These are phyloP conservation scores for Mythimna impura DNA, from an alignment of 2,888 invertebrate genomes.

Conservation along the genomic window DNA sequence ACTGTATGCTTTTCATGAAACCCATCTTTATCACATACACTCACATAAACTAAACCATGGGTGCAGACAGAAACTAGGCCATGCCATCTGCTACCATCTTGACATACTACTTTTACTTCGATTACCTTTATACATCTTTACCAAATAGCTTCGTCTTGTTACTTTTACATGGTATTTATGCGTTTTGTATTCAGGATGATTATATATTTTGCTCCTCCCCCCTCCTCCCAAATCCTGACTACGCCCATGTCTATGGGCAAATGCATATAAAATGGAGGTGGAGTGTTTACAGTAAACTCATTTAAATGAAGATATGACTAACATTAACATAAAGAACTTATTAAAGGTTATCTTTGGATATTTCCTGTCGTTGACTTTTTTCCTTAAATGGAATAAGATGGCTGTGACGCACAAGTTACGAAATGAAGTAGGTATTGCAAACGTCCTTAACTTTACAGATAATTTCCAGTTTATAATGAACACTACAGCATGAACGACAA, in stretches of 20 bases:
- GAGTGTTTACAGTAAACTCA: slow-evolving; percentile 14
- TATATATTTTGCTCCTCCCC: slow-evolving; percentile 61
- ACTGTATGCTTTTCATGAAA: neutral
- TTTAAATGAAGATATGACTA: neutral
- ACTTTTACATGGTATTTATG: slow-evolving; percentile 40
- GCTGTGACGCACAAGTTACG: no score
- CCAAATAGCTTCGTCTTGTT: neutral
- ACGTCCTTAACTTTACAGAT: no score
- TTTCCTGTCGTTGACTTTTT: no score
- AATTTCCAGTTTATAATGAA: no score
- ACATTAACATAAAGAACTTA: neutral
- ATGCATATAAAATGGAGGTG: slow-evolving; percentile 46
- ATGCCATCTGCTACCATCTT: neutral
- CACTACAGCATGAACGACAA: neutral
- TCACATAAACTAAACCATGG: neutral
- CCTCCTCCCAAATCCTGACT: slow-evolving; percentile 51
- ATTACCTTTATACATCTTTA: neutral
- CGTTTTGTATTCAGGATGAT: slow-evolving; percentile 35
- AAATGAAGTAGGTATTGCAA: no score
- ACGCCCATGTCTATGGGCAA: slow-evolving; percentile 63
- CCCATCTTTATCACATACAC: neutral
- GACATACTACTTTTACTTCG: neutral
- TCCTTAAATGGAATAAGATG: neutral
- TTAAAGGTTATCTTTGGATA: neutral
- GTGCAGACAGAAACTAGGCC: neutral